Evolutionary conservation across 2,797 vertebrate species (phyloP), one percentile per base, ranked within the genome.

Genomic region (Mormyrus proboscirostris): DNA sequence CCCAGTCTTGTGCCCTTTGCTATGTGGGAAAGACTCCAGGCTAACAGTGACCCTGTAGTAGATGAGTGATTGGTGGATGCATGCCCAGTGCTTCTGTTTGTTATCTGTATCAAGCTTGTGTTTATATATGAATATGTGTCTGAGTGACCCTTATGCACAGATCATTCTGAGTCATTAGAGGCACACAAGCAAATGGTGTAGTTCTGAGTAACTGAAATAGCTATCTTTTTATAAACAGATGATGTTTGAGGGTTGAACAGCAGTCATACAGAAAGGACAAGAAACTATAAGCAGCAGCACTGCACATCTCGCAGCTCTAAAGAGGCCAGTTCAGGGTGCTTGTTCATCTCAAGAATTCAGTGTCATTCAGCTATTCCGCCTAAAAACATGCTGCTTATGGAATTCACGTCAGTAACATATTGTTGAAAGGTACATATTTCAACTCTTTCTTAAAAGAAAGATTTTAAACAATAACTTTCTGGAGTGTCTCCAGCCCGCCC

Each of bases 201-300:
- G 91, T 90, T 89, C 89, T 8, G 3, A 55, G 47, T 51, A 82
- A 73, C 47, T 88, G 88, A 91, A 93, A 93, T 92, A 92, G 49
- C 0, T 91, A 91, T 93, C 94, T 93, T 94, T 94, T 94, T 89
- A 19, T 90, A 4, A n/a, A 89, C 89, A 29, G 10, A 49, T 86
- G 90, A 92, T 90, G 93, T 93, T 92, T 94, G 92, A 92, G 82
- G 89, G 89, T 88, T 59, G 53, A 89, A 92, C 90, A 82, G 41
- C 88, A 88, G 88, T 82, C 89, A 51, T 89, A 85, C 88, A 90
- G 86, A 47, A 47, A 92, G 89, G 90, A 2, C 25, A 65, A 89
- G 55, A 73, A 79, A 55, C 14, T 47, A 93, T 88, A 93, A 92
- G 94, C 91, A 95, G 87, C 89, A 47, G 19, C 14, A 51, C 84